phyloP scores from a whole-genome alignment of 2,888 invertebrate species.

The Himalopsyche anomala region DNA sequence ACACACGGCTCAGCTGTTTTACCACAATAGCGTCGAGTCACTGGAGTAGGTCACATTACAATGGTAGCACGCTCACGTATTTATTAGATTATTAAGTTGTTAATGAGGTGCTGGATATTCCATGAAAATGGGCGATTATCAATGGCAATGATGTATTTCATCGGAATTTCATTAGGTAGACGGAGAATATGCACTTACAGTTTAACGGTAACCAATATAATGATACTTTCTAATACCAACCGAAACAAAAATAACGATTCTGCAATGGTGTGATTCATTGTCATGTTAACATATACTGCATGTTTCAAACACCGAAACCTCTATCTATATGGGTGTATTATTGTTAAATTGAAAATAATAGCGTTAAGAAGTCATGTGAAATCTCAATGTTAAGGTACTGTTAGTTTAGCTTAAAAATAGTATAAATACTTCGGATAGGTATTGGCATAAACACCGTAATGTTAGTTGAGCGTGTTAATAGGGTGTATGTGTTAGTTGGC shows the following conservation, averaged over 20 bases:
- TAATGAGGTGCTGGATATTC: too few relatives aligned
- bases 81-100: too few relatives aligned
- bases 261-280: neutral
- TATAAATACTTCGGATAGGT: neutral
- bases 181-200: neutral
- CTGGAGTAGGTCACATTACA: constrained; percentile 23
- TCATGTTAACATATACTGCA: neutral
- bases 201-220: neutral
- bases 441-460: constrained; percentile 2
- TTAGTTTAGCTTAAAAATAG: constrained; percentile 32
- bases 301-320: neutral
- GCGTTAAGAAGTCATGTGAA: neutral
- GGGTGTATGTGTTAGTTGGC: constrained; percentile 39
- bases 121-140: too few relatives aligned
- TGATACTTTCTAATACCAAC: neutral
- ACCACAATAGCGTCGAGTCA: constrained; percentile 23
- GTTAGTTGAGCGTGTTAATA: constrained; percentile 19
- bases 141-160: too few relatives aligned
- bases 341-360: neutral
- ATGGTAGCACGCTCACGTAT: neutral
- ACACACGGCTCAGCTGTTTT: constrained; percentile 6
- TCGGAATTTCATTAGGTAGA: too few relatives aligned
- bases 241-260: neutral
- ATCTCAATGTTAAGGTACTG: neutral
- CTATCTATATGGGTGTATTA: neutral